These are phyloP conservation scores for Pomacea canaliculata DNA, from an alignment of 2,888 invertebrate species.

Conservation along the genomic window DNA sequence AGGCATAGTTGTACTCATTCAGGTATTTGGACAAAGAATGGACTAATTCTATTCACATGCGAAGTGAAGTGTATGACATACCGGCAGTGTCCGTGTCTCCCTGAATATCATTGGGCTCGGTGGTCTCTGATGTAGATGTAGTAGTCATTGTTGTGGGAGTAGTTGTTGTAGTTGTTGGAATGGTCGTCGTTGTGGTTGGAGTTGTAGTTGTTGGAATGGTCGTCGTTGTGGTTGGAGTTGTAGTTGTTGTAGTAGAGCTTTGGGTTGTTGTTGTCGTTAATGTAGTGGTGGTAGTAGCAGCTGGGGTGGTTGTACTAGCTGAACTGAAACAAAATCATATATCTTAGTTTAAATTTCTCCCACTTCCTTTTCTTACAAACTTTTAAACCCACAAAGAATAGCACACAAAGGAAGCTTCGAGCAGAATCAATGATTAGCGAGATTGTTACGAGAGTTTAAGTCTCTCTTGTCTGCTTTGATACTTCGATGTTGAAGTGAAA, in stretches of 20 bases:
- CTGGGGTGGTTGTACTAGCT: not conserved
- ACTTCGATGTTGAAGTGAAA: too few relatives aligned
- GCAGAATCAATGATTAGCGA: too few relatives aligned
- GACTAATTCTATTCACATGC: too few relatives aligned
- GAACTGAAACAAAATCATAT: not conserved
- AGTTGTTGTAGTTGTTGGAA: too few relatives aligned
- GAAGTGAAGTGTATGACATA: too few relatives aligned
- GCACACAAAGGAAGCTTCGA: not conserved
- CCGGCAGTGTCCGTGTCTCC: not conserved
- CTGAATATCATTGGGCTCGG: not conserved
- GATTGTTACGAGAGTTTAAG: too few relatives aligned
- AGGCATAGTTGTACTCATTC: too few relatives aligned
- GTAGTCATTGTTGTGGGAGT: conserved; percentile 9
- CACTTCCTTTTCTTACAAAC: not conserved
- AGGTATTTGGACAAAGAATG: too few relatives aligned
- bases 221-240: conserved; percentile 8
- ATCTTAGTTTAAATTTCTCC: not conserved
- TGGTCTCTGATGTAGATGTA: not conserved
- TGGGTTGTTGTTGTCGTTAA: conserved; percentile 6
- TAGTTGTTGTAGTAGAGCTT: conserved; percentile 8
- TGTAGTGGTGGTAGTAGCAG: not conserved
- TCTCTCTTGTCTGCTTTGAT: too few relatives aligned
- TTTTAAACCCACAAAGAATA: not conserved
- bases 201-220: not conserved
- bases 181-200: too few relatives aligned